Conservation (phyloP, 2,113 vertebrate genomes). For the Micronycteris hirsuta region DNA sequence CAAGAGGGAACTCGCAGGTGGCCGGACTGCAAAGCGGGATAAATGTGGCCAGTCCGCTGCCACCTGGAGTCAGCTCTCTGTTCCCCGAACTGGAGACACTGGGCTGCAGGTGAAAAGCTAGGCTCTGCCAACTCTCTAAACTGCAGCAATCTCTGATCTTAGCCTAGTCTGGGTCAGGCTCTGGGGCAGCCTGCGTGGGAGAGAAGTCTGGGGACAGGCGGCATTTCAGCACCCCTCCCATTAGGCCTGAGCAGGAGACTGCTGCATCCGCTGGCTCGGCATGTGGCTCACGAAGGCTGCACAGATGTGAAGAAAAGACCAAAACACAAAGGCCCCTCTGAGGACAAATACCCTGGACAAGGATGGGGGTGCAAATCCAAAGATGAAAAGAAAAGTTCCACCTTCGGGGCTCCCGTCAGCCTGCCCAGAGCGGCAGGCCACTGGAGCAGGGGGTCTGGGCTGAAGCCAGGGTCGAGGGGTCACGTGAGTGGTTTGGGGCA, state of each 20-base stretch:
- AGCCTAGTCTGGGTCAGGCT: background rate
- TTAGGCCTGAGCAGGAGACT: background rate
- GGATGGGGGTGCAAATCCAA: background rate
- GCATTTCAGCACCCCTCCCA: background rate
- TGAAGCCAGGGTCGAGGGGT: background rate
- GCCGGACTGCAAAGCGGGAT: fast-evolving
- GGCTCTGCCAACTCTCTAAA: background rate
- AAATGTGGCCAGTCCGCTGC: fast-evolving
- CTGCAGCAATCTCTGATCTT: background rate
- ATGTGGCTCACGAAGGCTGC: background rate
- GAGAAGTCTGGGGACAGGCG: background rate
- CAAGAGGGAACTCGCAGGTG: no score
- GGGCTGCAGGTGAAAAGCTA: no score
- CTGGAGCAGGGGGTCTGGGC: background rate
- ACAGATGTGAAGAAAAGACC: background rate
- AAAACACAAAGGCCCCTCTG: background rate
- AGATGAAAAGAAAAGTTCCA: background rate
- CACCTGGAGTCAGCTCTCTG: no score
- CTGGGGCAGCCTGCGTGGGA: fast-evolving
- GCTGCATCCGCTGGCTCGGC: background rate
- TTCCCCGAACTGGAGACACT: background rate
- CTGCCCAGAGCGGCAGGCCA: background rate
- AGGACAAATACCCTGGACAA: background rate
- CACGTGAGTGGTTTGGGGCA: fast-evolving
- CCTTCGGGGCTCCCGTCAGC: background rate